Evolutionary conservation across 2,888 invertebrate genomes (phyloP).

Genomic region (Yponomeuta malinellus): DNA sequence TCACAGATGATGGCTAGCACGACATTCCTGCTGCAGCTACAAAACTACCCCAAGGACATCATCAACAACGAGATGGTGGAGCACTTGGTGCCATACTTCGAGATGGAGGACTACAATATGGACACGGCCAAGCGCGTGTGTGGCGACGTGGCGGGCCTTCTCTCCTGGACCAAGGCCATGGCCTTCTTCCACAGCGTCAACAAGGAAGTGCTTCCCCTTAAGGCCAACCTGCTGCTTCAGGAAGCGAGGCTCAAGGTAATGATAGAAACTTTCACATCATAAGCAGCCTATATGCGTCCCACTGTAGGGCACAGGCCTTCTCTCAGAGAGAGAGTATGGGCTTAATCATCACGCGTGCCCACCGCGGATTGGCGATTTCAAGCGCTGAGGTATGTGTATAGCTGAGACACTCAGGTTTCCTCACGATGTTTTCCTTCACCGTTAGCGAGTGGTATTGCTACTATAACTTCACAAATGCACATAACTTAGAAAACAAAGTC

Average conservation of each 20-base stretch:
- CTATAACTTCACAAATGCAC: too few species aligned
- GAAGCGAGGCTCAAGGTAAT: slow-evolving; percentile 88
- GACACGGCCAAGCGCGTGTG: slow-evolving; percentile 97
- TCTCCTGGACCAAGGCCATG: slow-evolving; percentile 98
- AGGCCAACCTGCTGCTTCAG: slow-evolving; percentile 93
- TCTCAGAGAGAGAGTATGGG: too few species aligned
- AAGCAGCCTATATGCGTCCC: too few species aligned
- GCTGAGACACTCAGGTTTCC: too few species aligned
- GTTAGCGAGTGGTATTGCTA: too few species aligned
- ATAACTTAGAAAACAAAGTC: too few species aligned
- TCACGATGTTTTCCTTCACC: too few species aligned
- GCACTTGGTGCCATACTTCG: slow-evolving; percentile 91
- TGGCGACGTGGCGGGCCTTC: slow-evolving; percentile 95
- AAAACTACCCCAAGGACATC: slow-evolving; percentile 96
- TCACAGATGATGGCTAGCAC: slow-evolving; percentile 94
- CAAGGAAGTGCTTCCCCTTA: slow-evolving; percentile 95
- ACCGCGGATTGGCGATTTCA: too few species aligned
- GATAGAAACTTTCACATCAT: slow-evolving; percentile 5
- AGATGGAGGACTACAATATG: slow-evolving; percentile 98
- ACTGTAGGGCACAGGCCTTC: too few species aligned
- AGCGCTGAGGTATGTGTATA: too few species aligned
- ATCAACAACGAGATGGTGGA: slow-evolving; percentile 99
- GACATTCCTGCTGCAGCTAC: slow-evolving; percentile 91
- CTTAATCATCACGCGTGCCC: too few species aligned
- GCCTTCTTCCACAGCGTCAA: slow-evolving; percentile 96